A percentile compares a stretch with the other conserved stretches of the same genome.
Conservation (phyloP, 2,113 vertebrate genomes). For the Carassius carassius region DNA sequence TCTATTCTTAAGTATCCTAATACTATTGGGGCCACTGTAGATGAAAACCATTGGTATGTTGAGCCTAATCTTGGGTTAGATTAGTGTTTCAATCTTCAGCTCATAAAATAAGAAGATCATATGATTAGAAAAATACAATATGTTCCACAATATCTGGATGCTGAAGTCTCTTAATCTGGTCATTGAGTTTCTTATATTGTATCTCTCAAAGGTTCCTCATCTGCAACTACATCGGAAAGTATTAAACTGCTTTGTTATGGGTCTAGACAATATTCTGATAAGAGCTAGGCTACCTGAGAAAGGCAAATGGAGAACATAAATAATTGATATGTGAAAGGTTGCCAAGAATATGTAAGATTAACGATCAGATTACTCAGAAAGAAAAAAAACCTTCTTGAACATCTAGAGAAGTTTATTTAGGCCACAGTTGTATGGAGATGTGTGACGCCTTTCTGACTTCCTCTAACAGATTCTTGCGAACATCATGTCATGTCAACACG, state of each 20-base stretch:
- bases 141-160: slow-evolving; percentile 2
- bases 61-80: slow-evolving; percentile 39
- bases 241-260: not conserved
- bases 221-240: not conserved
- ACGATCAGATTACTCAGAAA: not conserved
- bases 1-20: not conserved
- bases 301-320: slow-evolving; percentile 10
- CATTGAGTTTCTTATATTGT: not conserved
- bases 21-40: not conserved
- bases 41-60: not conserved
- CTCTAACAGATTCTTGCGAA: slow-evolving; percentile 20
- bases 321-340: not conserved
- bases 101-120: slow-evolving; percentile 27
- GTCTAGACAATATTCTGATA: slow-evolving; percentile 4
- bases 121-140: slow-evolving; percentile 9
- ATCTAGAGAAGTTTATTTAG: not conserved
- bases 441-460: slow-evolving; percentile 20
- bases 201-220: not conserved
- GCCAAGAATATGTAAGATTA: not conserved
- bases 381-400: not conserved
- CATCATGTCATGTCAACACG: slow-evolving; percentile 46
- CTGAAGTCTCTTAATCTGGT: not conserved
- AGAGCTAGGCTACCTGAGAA: not conserved
- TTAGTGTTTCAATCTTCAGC: not conserved
- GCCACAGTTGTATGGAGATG: not conserved